Evolutionary conservation across 2,888 invertebrate genomes (phyloP), one percentile per base, ranked within the genome.

Genomic region (Torymus auratus): DNA sequence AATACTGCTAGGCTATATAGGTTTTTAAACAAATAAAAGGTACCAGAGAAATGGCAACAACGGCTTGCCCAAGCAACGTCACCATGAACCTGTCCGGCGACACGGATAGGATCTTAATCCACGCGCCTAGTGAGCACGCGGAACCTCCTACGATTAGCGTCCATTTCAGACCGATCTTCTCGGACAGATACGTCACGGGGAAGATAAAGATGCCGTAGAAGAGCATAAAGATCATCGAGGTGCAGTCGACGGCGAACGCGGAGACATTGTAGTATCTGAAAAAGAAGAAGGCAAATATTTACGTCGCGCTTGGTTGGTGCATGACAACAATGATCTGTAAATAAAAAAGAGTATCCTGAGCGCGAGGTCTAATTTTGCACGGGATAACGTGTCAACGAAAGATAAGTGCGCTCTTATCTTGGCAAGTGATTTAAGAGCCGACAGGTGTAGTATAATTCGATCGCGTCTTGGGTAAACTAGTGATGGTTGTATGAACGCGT

Each of bases 191-290:
- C 1, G 91, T 88, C 0, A 94, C 94, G 2, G 95, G 95, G 83
- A 95, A 92, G 79, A 95, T 93, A 81, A 95, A 91, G 0, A 94
- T 92, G 78, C 94, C 92, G 90, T 95, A 95, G 64, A 92, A 92
- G 52, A 93, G 89, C 95, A 95, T 95, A 89, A 93, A 95, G 77
- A 94, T 91, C 92, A 95, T 93, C n/a, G 94, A 93, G 0, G 94
- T 93, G 93, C 94, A 93, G 86, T 95, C 93, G 53, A 95, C 93
- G 56, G 92, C 90, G 83, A 90, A 84, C 12, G 88, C 82, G 11
- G 89, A 86, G 1, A 92, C 91, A 0, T 86, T 86, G 83, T 92
- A 92, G 83, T 91, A 92, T 77, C 89, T 90, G 62, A 67, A 41
- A 41, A 7, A 41, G 7, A 41, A 41, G 28, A 7, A 28, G 41